Evolutionary conservation across 2,113 vertebrate genomes (phyloP), one percentile per base, ranked within the genome.

Genomic region (Epinephelus cyanopodus): DNA sequence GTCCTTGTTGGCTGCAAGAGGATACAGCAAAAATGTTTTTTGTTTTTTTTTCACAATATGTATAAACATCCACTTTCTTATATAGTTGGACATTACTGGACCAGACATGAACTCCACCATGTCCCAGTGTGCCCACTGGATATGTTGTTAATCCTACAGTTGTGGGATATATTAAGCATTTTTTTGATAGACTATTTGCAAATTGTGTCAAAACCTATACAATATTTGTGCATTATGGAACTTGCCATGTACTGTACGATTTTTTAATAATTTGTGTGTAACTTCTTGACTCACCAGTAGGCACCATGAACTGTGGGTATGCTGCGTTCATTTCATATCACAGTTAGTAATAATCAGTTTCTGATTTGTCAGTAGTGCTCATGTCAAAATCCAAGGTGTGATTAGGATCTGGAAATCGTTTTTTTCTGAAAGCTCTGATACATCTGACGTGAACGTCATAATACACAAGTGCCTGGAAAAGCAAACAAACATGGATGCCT

Each of bases 1-100:
- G 84, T 93, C 88, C 90, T 83, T 78, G 81, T 87, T 90, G 91
- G 91, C 93, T 94, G 73, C 50, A 89, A 74, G 45, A 82, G 8
- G 33, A 81, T 84, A 33, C 2, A 76, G 11, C 63, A 50, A 17
- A 39, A 10, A 9, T 12, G 14, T 53, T 74, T 52, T 21, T 14
- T 8, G n/a, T n/a, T n/a, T n/a, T n/a, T n/a, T n/a, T n/a, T n/a
- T n/a, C n/a, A 47, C 45, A 47, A 65, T 27, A 15, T 3, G 18
- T 1, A 37, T 37, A 6, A 56, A 42, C 48, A 15, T 48, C 33
- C 17, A 58, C 10, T 27, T 0, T 52, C 25, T 73, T 39, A 73
- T 6, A 71, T 29, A 23, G 10, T 12, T 23, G 21, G 21, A 54
- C 9, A 54, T 21, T n/a, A 56, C 17, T 48, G 25, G 14, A 45